Percentiles rank a stretch among this genome's conserved stretches.
Evolutionary conservation across 1,140 invertebrate species (phyloP).

Genomic region (Coenobita brevimanus): DNA sequence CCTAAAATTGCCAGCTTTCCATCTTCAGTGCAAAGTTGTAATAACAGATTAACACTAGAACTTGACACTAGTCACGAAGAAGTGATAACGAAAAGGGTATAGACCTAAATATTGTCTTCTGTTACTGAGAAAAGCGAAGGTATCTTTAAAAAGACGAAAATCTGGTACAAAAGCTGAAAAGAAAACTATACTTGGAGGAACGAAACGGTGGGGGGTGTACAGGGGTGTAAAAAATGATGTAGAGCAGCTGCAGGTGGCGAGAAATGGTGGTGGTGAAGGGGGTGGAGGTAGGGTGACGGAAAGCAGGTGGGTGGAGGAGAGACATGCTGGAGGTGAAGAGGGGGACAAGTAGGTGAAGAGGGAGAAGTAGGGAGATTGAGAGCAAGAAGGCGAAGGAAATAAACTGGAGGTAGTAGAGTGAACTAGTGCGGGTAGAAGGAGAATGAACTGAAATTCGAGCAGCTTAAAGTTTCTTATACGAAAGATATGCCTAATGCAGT

Average conservation of each 20-base stretch:
- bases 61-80: no score
- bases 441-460: not conserved
- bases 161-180: not conserved
- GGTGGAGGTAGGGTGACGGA: not conserved
- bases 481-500: no score
- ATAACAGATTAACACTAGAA: no score
- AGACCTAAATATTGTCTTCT: no score
- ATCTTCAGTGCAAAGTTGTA: no score
- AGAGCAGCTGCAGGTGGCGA: not conserved
- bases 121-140: no score
- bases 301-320: no score
- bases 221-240: not conserved
- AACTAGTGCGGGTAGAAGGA: not conserved
- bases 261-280: not conserved
- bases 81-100: not conserved
- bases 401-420: not conserved
- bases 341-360: not conserved
- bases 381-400: not conserved
- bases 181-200: not conserved
- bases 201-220: not conserved
- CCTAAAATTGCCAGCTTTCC: no score
- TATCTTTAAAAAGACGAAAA: not conserved
- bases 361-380: not conserved
- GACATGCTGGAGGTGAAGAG: no score
- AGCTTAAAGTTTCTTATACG: no score